Evolutionary conservation across 2,888 invertebrate species (phyloP).

Genomic region (Microchrysa polita): DNA sequence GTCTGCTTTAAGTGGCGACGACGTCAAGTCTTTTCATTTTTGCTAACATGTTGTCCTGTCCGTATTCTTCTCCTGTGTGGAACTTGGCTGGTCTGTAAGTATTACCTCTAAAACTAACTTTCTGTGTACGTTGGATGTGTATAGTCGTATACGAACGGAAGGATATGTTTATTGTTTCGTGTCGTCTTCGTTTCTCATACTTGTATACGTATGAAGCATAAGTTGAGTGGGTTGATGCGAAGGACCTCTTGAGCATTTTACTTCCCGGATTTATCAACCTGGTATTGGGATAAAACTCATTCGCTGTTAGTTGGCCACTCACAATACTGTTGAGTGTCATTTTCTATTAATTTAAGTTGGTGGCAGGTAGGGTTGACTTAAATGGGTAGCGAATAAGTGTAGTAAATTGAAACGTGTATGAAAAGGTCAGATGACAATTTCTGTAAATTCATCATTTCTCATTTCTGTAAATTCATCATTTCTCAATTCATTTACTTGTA

Average conservation of each 20-base stretch:
- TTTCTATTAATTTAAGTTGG: slow-evolving; percentile 6
- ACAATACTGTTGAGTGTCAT: slow-evolving; percentile 13
- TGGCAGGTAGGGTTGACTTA: too few relatives aligned
- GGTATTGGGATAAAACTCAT: background rate
- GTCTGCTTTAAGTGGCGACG: slow-evolving; percentile 32
- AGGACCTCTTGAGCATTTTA: background rate
- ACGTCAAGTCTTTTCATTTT: slow-evolving; percentile 35
- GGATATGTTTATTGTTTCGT: background rate
- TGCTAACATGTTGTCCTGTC: slow-evolving; percentile 13
- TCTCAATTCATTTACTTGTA: too few relatives aligned
- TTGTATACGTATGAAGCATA: background rate
- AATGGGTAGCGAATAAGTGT: too few relatives aligned
- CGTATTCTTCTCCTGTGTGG: background rate
- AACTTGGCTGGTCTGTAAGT: background rate
- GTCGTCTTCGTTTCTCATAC: background rate
- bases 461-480: too few relatives aligned
- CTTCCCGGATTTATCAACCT: background rate
- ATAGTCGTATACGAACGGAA: too few relatives aligned
- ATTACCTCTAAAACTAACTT: too few relatives aligned
- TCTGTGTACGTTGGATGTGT: too few relatives aligned
- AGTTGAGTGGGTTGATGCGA: background rate
- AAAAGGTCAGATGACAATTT: too few relatives aligned
- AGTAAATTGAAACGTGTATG: too few relatives aligned
- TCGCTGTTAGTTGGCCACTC: slow-evolving; percentile 25
- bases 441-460: too few relatives aligned